Evolutionary conservation across 2,888 invertebrate species (phyloP).

Genomic region (Limnephilus auricula): DNA sequence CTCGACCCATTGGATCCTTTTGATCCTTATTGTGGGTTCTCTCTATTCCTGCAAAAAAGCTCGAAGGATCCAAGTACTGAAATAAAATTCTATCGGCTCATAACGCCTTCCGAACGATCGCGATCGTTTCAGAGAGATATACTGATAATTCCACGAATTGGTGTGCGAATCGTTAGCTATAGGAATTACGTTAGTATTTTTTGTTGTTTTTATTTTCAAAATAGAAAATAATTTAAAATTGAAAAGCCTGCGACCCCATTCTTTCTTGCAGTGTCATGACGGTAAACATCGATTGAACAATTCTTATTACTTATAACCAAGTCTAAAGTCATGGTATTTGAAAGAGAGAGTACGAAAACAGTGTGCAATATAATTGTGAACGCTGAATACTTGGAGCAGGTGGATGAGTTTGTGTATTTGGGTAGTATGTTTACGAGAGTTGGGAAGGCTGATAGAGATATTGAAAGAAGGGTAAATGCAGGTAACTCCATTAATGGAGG

Average conservation of each 20-base stretch:
- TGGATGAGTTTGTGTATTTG: too few relatives aligned
- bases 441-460: too few relatives aligned
- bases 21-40: neutral
- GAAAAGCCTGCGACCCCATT: neutral
- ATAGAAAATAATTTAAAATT: neutral
- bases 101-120: neutral
- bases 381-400: too few relatives aligned
- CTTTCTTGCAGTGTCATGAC: too few relatives aligned
- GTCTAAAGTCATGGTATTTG: too few relatives aligned
- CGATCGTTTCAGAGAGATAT: neutral
- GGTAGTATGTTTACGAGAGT: too few relatives aligned
- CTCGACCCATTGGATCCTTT: neutral
- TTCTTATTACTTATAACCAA: too few relatives aligned
- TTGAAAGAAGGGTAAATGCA: too few relatives aligned
- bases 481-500: too few relatives aligned
- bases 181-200: neutral
- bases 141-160: neutral
- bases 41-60: neutral
- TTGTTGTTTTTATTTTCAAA: neutral
- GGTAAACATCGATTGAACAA: too few relatives aligned
- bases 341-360: too few relatives aligned
- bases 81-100: conserved; percentile 11
- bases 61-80: neutral
- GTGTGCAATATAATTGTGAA: too few relatives aligned
- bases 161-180: neutral